Evolutionary conservation across 2,113 vertebrate species (phyloP), one percentile per base, ranked within the genome.

Genomic region (Psettodes erumei): DNA sequence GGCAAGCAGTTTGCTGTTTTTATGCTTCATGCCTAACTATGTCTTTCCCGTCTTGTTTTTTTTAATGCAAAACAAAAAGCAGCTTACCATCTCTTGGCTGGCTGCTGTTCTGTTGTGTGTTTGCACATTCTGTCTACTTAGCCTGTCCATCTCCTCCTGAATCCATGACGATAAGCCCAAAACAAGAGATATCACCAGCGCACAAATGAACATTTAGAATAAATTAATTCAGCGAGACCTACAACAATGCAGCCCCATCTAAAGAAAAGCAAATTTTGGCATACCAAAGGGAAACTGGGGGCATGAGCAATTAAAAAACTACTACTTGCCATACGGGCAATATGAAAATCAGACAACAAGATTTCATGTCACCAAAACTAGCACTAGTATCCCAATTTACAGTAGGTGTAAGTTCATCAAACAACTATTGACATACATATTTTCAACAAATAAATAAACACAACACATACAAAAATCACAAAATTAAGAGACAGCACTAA

Each of bases 61-160:
- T 79, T 79, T 30, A 25, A 16, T 40, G 43, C 42, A 67, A 61
- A 72, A 86, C 75, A 84, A 80, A 89, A 85, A 87, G 75, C 82
- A 45, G 82, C 82, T 89, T 84, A 88, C 50, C 67, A 69, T 68
- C 56, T 81, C 50, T 70, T 68, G 63, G 66, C 64, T 76, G 62
- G 45, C 55, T 80, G 63, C 25, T 27, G 11, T 23, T 47, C 21
- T 60, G 50, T 63, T 60, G 61, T 74, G 56, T 83, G 71, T 71
- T 32, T 40, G 30, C 60, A 77, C 71, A 78, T 56, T 82, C 50
- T 64, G 66, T 60, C 37, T 40, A 37, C 51, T 76, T 73, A 76
- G 71, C 56, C 40, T 71, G 65, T 82, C 85, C 82, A 73, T 85
- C 58, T 78, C 77, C 68, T 69, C 51, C 82, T 84, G 77, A 77